A percentile compares a stretch with the other conserved stretches of the same genome.
These are phyloP conservation scores for Ceryle rudis DNA, from an alignment of 2,797 vertebrate species.

Conservation along the genomic window DNA sequence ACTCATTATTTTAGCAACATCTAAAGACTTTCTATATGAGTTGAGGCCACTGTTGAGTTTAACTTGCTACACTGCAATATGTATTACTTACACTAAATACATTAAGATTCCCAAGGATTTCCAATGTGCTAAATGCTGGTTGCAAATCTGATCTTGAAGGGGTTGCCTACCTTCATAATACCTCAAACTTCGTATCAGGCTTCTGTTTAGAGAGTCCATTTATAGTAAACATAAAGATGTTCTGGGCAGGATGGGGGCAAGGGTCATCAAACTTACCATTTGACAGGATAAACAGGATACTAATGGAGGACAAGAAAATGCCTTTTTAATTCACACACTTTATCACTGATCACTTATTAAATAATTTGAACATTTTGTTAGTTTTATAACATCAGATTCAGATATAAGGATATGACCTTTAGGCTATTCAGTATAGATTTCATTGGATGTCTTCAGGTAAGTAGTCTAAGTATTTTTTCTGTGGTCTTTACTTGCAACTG, in stretches of 20 bases:
- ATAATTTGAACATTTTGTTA: background rate
- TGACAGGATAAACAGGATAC: background rate
- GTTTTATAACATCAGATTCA: background rate
- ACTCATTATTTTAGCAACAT: background rate
- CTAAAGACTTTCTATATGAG: background rate
- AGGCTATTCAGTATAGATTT: background rate
- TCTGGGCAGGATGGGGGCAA: background rate
- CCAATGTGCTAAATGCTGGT: background rate
- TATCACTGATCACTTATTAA: background rate
- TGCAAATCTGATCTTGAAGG: background rate
- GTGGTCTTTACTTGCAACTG: background rate
- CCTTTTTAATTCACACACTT: background rate
- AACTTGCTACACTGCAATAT: background rate
- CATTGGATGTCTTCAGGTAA: background rate
- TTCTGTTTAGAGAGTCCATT: background rate
- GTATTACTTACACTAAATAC: background rate
- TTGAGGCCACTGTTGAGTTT: background rate
- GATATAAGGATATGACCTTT: background rate
- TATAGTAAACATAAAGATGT: background rate
- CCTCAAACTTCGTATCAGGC: background rate
- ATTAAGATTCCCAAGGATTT: background rate
- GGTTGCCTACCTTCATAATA: background rate
- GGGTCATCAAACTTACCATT: background rate
- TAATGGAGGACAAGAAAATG: background rate
- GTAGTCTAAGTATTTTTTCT: background rate